phyloP scores from a whole-genome alignment of 2,797 vertebrate genomes.

The Pseudomugil gertrudae region DNA sequence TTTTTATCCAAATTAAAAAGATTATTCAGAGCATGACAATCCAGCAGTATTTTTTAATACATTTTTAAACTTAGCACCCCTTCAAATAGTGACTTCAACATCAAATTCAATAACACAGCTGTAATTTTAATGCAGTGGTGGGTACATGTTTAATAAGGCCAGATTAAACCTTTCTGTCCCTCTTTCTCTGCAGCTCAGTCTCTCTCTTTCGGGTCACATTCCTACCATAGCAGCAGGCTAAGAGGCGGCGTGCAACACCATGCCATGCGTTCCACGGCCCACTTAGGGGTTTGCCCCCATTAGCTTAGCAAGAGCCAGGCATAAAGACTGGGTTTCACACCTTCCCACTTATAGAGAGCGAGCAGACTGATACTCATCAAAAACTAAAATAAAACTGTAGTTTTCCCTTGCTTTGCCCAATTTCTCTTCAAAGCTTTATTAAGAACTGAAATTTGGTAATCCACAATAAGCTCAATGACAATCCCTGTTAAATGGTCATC shows the following conservation, averaged over 20 bases:
- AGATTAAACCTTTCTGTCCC: slow-evolving; percentile 41
- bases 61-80: slow-evolving; percentile 23
- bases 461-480: no score
- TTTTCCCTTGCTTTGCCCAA: neutral
- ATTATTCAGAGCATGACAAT: slow-evolving; percentile 34
- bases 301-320: slow-evolving; percentile 68
- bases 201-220: slow-evolving; percentile 72
- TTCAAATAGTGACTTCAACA: slow-evolving; percentile 12
- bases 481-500: neutral
- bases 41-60: slow-evolving; percentile 30
- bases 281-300: slow-evolving; percentile 69
- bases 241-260: slow-evolving; percentile 73
- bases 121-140: slow-evolving; percentile 9
- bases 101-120: slow-evolving; percentile 33
- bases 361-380: slow-evolving; percentile 17
- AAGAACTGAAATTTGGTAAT: neutral
- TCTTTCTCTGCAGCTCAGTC: slow-evolving; percentile 50
- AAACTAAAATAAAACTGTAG: neutral
- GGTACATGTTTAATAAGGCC: slow-evolving; percentile 54
- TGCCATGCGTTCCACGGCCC: slow-evolving; percentile 78
- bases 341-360: slow-evolving; percentile 23
- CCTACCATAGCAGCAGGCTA: slow-evolving; percentile 70
- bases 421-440: neutral
- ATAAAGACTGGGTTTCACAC: slow-evolving; percentile 70
- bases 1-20: slow-evolving; percentile 37